Evolutionary conservation across 2,113 vertebrate genomes (phyloP).

Genomic region (Etheostoma cragini): DNA sequence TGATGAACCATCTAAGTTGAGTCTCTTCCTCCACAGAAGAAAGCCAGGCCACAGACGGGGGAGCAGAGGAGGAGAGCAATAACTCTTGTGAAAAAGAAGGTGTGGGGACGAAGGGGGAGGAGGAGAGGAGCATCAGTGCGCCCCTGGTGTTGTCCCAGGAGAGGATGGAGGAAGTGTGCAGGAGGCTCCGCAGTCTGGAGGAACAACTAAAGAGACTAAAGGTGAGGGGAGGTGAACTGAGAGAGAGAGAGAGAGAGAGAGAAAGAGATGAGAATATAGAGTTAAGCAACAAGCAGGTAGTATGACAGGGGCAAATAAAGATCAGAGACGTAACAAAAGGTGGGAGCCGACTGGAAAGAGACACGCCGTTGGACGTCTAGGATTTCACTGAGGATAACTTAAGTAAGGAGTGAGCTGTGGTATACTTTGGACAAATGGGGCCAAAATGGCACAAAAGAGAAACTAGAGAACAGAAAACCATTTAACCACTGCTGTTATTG

Average conservation of each 20-base stretch:
- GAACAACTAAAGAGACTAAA: conserved; percentile 85
- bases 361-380: conserved; percentile 36
- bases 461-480: conserved; percentile 73
- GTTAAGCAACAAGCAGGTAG: conserved; percentile 12
- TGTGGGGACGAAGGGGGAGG: conserved; percentile 40
- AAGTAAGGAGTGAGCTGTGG: conserved; percentile 63
- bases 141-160: conserved; percentile 80
- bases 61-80: conserved; percentile 39
- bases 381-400: conserved; percentile 68
- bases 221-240: conserved; percentile 74
- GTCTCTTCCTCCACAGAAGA: conserved; percentile 60
- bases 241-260: conserved; percentile 11
- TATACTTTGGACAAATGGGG: conserved; percentile 66
- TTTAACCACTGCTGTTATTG: conserved; percentile 77
- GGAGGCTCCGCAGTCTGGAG: conserved; percentile 84
- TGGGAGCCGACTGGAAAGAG: conserved; percentile 52
- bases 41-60: conserved; percentile 39
- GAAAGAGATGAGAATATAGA: not conserved
- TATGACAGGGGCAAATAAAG: conserved; percentile 45
- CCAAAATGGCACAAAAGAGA: conserved; percentile 73
- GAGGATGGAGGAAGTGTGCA: conserved; percentile 80
- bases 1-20: conserved; percentile 1
- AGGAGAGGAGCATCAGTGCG: conserved; percentile 66
- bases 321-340: conserved; percentile 60
- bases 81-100: conserved; percentile 39